These are phyloP conservation scores for Diglossa cyanea DNA, from an alignment of 2,797 vertebrate species.

Conservation along the genomic window DNA sequence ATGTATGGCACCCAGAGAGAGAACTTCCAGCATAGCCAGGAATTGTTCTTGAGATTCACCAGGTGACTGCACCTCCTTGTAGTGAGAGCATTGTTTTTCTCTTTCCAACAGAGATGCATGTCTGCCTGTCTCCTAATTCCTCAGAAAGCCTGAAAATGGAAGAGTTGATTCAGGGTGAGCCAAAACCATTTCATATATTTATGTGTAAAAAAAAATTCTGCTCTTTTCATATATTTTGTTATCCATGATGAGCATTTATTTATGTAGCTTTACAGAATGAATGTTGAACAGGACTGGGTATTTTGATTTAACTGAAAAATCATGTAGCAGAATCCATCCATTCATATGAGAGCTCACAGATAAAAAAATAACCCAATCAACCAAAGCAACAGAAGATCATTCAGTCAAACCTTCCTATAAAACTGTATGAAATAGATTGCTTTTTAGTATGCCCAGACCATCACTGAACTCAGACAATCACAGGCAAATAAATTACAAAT, in stretches of 20 bases:
- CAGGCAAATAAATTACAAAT: not conserved
- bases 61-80: not conserved
- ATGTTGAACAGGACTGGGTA: not conserved
- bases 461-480: not conserved
- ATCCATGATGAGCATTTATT: not conserved
- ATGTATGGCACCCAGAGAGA: not conserved
- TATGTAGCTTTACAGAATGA: not conserved
- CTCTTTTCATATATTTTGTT: not conserved
- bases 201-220: not conserved
- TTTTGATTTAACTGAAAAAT: not conserved
- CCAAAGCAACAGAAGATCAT: not conserved
- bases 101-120: not conserved
- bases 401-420: not conserved
- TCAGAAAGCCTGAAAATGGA: not conserved
- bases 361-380: not conserved
- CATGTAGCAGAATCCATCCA: not conserved
- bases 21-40: not conserved
- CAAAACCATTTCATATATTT: not conserved
- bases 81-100: not conserved
- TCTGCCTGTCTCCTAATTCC: not conserved
- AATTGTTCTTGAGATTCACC: not conserved
- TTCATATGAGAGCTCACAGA: not conserved
- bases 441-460: not conserved
- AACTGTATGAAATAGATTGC: not conserved
- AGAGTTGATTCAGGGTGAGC: not conserved